Evolutionary conservation across 1,140 invertebrate genomes (phyloP), one percentile per base, ranked within the genome.

Genomic region (Coelopa frigida): DNA sequence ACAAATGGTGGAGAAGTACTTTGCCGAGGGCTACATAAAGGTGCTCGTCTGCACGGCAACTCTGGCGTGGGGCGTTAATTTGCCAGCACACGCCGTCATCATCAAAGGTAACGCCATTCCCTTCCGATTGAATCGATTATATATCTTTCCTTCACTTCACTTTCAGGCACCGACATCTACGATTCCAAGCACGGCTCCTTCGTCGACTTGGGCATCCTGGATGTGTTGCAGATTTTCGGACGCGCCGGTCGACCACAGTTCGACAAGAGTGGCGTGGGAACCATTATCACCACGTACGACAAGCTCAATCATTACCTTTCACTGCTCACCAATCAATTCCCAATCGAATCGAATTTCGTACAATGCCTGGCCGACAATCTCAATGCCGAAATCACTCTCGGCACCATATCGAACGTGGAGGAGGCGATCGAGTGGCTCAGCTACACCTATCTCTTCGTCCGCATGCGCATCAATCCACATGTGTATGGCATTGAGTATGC

Each of bases 221-320:
- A 99, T 73, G 95, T 99, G 7, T 75, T 98, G 47, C 97, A 99
- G 81, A 99, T 99, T 51, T 99, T 99, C 74, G 97, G 97, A 44
- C 80, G 97, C 36, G 97, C 97, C 17, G 97, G 97, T 29, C 78
- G 89, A 57, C 96, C 96, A 0, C 94, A 99, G 61, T 93, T 87
- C 63, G 89, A 94, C 62, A 84, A 76, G 11, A 89, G 84, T 11
- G 92, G 97, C 15, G 87, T 96, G 46, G 97, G 93, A 15, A 88
- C 90, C 5, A 98, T 99, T 37, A 96, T 99, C 20, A 99, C 96
- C 0, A 76, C 82, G 1, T 88, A 96, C 61, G 83, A 89, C 50
- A 97, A 97, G 71, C 73, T 99, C 21, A 80, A 84, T 2, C 91
- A 98, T 68, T 99, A 99, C 72, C 73, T 99, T 4, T 89, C 87